Evolutionary conservation across 2,888 invertebrate species (phyloP).

Genomic region (Eumerus sabulonum): DNA sequence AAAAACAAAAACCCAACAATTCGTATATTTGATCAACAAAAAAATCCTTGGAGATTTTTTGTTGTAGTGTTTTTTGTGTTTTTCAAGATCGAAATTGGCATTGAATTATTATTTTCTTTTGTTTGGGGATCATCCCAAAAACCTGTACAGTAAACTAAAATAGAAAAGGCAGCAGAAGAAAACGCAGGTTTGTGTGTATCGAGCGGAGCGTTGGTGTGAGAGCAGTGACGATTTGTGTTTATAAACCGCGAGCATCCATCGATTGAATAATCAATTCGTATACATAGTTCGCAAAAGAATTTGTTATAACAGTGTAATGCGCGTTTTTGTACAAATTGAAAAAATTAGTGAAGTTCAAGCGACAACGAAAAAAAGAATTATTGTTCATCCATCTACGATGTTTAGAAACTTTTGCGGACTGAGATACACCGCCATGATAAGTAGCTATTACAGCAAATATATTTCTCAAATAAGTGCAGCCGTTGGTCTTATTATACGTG

Average conservation of each 20-base stretch:
- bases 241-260: conserved; percentile 3
- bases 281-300: conserved; percentile 29
- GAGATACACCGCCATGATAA: conserved; percentile 72
- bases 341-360: conserved; percentile 72
- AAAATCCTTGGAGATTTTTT: conserved; percentile 37
- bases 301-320: conserved; percentile 57
- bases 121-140: no score
- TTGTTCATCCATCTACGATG: conserved; percentile 93
- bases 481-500: conserved; percentile 69
- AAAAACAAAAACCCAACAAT: conserved; percentile 3
- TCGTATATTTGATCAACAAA: conserved; percentile 41
- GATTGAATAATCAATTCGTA: conserved; percentile 39
- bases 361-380: conserved; percentile 92
- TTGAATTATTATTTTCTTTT: no score
- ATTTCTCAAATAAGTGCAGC: conserved; percentile 59
- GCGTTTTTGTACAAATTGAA: conserved; percentile 51
- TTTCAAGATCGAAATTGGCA: conserved; percentile 4
- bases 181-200: background rate
- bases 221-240: conserved; percentile 7
- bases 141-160: background rate
- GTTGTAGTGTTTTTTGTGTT: conserved; percentile 38
- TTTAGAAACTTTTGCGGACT: conserved; percentile 85
- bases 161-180: conserved; percentile 1
- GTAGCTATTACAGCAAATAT: conserved; percentile 73
- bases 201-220: no score